phyloP scores from a whole-genome alignment of 2,888 invertebrate species.

The Ypsolopha scabrella region DNA sequence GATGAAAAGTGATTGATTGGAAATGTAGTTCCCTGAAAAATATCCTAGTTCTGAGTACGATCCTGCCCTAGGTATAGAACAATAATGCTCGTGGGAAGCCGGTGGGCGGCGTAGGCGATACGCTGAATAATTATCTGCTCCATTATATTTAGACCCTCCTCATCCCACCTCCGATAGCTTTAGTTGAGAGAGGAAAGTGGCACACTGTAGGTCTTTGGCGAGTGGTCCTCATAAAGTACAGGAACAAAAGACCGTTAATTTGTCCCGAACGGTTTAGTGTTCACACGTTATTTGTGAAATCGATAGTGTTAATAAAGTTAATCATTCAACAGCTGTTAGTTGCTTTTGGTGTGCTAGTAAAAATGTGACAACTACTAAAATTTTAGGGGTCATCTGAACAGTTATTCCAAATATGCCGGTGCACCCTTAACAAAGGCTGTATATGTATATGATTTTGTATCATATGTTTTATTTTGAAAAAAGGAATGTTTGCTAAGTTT shows the following conservation, averaged over 20 bases:
- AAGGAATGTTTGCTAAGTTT: too few species aligned
- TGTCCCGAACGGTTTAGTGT: slow-evolving; percentile 13
- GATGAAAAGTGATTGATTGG: too few species aligned
- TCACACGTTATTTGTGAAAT: not conserved
- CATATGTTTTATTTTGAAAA: too few species aligned
- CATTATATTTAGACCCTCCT: slow-evolving; percentile 20
- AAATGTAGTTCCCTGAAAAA: too few species aligned
- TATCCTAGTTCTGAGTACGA: slow-evolving; percentile 9
- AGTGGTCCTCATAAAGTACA: slow-evolving; percentile 15
- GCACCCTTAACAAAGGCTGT: too few species aligned
- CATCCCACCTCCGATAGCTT: slow-evolving; percentile 1
- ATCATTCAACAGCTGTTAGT: not conserved
- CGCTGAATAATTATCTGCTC: slow-evolving; percentile 33
- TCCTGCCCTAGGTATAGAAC: slow-evolving; percentile 20
- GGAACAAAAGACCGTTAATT: slow-evolving; percentile 33
- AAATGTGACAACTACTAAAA: too few species aligned
- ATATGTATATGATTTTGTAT: too few species aligned
- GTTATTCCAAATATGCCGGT: too few species aligned
- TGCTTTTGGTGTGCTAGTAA: not conserved
- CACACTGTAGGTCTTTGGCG: slow-evolving; percentile 13
- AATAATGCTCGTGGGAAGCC: slow-evolving; percentile 34
- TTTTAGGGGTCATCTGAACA: too few species aligned
- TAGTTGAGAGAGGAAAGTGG: too few species aligned
- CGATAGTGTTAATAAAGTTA: slow-evolving; percentile 1
- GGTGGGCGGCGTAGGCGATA: slow-evolving; percentile 37